A percentile compares a stretch with the other conserved stretches of the same genome.
phyloP scores from a whole-genome alignment of 2,113 vertebrate genomes.

The Theristicus caerulescens region DNA sequence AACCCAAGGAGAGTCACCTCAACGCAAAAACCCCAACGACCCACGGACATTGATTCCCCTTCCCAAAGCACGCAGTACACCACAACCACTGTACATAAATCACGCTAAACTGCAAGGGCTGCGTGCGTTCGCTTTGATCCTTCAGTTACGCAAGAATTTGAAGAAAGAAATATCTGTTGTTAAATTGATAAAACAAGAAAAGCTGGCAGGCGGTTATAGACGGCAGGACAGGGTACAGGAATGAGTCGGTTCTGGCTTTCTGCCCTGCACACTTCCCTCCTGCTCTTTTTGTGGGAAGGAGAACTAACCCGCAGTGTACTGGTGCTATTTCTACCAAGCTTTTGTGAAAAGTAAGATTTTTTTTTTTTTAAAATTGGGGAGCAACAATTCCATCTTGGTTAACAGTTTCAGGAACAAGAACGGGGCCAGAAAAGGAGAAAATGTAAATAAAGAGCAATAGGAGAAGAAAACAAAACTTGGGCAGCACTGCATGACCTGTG shows the following conservation, averaged over 20 bases:
- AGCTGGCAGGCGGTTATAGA: neutral
- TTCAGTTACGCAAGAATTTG: neutral
- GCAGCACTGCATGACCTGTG: rapidly evolving
- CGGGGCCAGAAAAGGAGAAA: rapidly evolving
- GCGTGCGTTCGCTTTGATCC: rapidly evolving
- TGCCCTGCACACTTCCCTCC: neutral
- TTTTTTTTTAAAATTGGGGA: too few relatives aligned
- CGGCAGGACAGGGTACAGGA: neutral
- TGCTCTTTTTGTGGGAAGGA: neutral
- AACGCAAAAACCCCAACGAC: rapidly evolving
- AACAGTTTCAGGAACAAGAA: neutral
- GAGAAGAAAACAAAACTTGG: neutral
- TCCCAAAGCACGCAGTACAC: rapidly evolving
- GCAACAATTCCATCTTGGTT: neutral
- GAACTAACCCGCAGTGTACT: neutral
- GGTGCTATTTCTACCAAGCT: neutral
- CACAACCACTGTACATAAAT: rapidly evolving
- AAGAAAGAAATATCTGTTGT: neutral
- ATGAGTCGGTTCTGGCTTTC: neutral
- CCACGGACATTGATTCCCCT: rapidly evolving
- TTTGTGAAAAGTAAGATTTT: neutral
- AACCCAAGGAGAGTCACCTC: neutral
- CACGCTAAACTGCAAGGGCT: rapidly evolving
- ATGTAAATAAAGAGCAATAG: neutral
- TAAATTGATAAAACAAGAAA: neutral